Base-by-base conservation (phyloP, 2,113 vertebrate genomes). In the Saguinus midas region DNA sequence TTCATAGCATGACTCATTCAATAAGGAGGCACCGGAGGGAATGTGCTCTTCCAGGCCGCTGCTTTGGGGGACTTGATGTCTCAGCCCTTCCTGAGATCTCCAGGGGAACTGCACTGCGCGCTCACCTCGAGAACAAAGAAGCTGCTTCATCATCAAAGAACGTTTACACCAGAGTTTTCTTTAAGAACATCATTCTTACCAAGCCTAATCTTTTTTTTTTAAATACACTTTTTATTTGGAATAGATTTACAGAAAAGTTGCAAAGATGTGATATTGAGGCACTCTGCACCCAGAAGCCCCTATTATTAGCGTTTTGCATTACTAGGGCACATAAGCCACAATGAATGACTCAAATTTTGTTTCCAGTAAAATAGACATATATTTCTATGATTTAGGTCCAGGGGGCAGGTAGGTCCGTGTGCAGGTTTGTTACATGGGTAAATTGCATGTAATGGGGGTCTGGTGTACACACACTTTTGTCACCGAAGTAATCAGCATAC, bases 1-100 rank as follows among this genome's bases (percentile, higher is more conserved):
- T 80, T 98, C 97, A 98, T 32, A 11, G 78, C 0, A 9, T 97
- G 97, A 97, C 90, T 98, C 97, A 98, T 14, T n/a, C 68, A 13
- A 9, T n/a, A 48, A 72, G 84, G 94, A 84, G 57, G 64, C 85
- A 4, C 92, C 14, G 3, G 66, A n/a, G 94, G 73, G 95, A 66
- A 75, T 27, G 95, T 4, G 80, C 55, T 86, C 61, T 90, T 70
- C 27, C 61, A 27, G 50, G 58, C 50, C 1, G 32, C 58, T 4
- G 8, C 32, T 35, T 40, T 25, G 25, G 75, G 93, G 58, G 78
- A 17, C 43, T 29, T 10, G 5, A 18, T 17, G 8, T 10, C 66
- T 68, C 66, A 57, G 88, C 66, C n/a, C 18, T 50, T 57, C 16
- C 52, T n/a, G 25, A 78, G 73, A 25, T 92, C 95, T 86, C 97